Conservation (phyloP, 1,140 invertebrate genomes). For the Atopsyche davidsoni region DNA sequence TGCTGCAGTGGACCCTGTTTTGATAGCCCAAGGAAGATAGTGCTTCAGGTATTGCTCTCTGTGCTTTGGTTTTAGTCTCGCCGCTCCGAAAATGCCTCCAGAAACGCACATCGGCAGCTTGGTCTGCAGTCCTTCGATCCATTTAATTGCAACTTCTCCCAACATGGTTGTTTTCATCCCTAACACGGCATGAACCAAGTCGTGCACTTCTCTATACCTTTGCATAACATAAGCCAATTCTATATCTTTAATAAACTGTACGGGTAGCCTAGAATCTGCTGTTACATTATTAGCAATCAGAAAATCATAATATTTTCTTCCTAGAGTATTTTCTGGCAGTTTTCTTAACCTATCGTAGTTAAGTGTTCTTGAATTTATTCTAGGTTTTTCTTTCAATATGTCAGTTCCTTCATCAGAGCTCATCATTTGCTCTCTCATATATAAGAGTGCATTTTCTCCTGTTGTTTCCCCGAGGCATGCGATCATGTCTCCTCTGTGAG, state of each 20-base stretch:
- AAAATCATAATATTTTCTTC: constrained; percentile 78
- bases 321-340: constrained; percentile 76
- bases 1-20: constrained; percentile 68
- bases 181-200: constrained; percentile 86
- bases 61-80: constrained; percentile 78
- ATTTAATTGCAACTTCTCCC: constrained; percentile 89
- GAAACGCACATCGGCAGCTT: constrained; percentile 84
- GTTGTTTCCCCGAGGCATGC: constrained; percentile 89
- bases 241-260: constrained; percentile 87
- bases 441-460: constrained; percentile 61
- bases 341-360: constrained; percentile 65
- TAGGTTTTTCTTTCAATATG: constrained; percentile 73
- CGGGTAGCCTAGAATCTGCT: constrained; percentile 81
- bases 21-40: constrained; percentile 85
- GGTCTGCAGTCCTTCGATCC: constrained; percentile 92
- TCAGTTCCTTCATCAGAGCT: constrained; percentile 59
- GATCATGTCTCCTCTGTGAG: constrained; percentile 84
- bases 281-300: constrained; percentile 80
- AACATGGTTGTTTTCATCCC: constrained; percentile 96
- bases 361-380: constrained; percentile 80
- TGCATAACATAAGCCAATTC: constrained; percentile 95
- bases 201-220: constrained; percentile 93
- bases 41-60: constrained; percentile 68
- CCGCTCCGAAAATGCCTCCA: constrained; percentile 81
- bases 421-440: constrained; percentile 63